Base-by-base conservation (phyloP, 2,797 vertebrate genomes). In the Danio jaintianensis region DNA sequence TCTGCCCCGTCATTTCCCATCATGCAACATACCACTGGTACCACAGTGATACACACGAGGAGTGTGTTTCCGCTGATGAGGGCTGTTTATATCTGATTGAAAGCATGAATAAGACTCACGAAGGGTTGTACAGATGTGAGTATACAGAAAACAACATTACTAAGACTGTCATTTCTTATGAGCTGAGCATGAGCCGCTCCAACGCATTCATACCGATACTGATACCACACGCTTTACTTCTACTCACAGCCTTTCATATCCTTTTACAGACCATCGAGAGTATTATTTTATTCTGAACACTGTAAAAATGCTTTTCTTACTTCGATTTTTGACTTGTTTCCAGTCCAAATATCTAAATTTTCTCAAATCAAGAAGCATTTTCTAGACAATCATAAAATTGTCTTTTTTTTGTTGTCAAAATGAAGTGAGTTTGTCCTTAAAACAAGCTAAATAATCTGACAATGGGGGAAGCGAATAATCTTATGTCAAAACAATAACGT, bases 11-110 rank as follows among this genome's bases (percentile, higher is more conserved):
- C 6, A 43, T 1, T 0, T 94, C 93, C 40, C 83, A 13, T 15
- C 91, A 93, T 0, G 94, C 94, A 20, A 1, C 75, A 5, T 92
- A 94, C 18, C 78, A 18, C 50, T 95, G 94, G 93, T 0, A 0
- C 1, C 82, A 80, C 12, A 0, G 1, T 0, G 0, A 4, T 0
- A 9, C 1, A 0, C 0, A 0, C 2, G 71, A 1, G 0, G 0
- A 61, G n/a, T 93, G 91, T 73, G 36, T 6, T 6, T 0, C 0
- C 0, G 29, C 0, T 0, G 79, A 83, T 1, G 6, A 61, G 6
- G 12, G 68, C 40, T 93, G 92, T 48, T 10, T 93, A 1, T 53
- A 84, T 10, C 84, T 92, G 38, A 91, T 94, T 0, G n/a, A 91
- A 29, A 76, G 18, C 38, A 88, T 92, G 90, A 22, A 67, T 0